These are phyloP conservation scores for Morinoia aosen DNA, from an alignment of 2,888 invertebrate genomes.

Conservation along the genomic window DNA sequence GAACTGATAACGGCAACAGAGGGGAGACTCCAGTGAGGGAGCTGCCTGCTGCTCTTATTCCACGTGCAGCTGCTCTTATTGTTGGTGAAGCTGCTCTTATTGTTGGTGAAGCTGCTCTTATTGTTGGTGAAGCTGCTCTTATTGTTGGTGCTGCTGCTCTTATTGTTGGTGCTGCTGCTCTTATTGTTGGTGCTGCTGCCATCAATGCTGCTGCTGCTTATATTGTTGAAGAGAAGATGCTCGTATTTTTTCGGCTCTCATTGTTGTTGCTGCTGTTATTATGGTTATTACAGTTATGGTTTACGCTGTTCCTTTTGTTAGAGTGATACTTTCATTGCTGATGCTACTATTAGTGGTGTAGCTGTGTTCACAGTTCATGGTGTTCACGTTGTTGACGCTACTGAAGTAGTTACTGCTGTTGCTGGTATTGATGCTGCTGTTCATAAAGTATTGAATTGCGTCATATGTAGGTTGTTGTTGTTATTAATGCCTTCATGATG, in stretches of 20 bases:
- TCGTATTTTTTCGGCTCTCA: background rate
- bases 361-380: background rate
- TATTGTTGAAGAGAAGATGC: no score
- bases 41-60: background rate
- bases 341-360: background rate
- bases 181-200: background rate
- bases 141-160: no score
- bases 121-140: no score
- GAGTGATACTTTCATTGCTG: background rate
- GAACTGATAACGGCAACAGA: background rate
- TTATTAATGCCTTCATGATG: background rate
- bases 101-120: no score
- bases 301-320: background rate
- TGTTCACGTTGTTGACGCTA: background rate
- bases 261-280: background rate
- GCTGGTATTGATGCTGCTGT: background rate
- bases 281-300: background rate
- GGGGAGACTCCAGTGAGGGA: background rate
- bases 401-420: background rate
- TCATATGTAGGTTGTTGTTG: background rate
- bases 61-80: background rate
- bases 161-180: no score
- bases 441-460: background rate
- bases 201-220: background rate
- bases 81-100: background rate